Evolutionary conservation across 2,797 vertebrate genomes (phyloP).

Genomic region (Enoplosus armatus): DNA sequence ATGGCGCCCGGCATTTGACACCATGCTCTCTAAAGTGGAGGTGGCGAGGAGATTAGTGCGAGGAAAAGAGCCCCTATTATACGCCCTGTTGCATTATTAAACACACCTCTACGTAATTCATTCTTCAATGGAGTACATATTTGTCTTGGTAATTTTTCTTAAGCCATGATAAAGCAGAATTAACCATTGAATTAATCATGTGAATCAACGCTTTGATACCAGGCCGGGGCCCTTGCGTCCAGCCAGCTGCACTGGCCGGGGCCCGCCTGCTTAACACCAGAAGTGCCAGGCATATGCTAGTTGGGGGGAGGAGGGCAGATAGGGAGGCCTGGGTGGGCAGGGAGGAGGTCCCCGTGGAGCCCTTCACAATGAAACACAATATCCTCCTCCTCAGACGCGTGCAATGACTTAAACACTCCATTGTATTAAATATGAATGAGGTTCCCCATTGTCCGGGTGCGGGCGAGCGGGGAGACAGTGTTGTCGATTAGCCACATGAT

Average conservation of each 20-base stretch:
- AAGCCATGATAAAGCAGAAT: conserved; percentile 84
- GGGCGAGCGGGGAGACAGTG: conserved; percentile 86
- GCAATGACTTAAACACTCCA: conserved; percentile 96
- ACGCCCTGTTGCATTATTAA: conserved; percentile 86
- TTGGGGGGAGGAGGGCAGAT: conserved; percentile 81
- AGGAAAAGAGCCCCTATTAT: conserved; percentile 78
- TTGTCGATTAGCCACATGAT: conserved; percentile 97
- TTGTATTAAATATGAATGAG: conserved; percentile 98
- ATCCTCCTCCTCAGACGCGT: conserved; percentile 89
- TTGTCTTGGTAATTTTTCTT: conserved; percentile 88
- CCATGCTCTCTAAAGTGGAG: conserved; percentile 72
- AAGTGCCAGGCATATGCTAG: conserved; percentile 93
- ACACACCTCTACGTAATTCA: conserved; percentile 81
- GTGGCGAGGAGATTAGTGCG: conserved; percentile 78
- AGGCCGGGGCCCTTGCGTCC: conserved; percentile 69
- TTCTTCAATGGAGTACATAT: conserved; percentile 86
- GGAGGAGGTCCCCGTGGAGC: conserved; percentile 86
- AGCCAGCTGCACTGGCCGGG: conserved; percentile 90
- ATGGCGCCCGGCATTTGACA: conserved; percentile 77
- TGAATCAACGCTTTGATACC: conserved; percentile 86
- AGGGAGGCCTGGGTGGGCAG: conserved; percentile 80
- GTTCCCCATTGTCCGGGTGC: conserved; percentile 88
- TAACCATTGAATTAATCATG: conserved; percentile 91
- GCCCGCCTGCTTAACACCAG: conserved; percentile 86
- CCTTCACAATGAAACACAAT: conserved; percentile 92